phyloP scores from a whole-genome alignment of 2,797 vertebrate species.

The Ptychobarbus kaznakovi region DNA sequence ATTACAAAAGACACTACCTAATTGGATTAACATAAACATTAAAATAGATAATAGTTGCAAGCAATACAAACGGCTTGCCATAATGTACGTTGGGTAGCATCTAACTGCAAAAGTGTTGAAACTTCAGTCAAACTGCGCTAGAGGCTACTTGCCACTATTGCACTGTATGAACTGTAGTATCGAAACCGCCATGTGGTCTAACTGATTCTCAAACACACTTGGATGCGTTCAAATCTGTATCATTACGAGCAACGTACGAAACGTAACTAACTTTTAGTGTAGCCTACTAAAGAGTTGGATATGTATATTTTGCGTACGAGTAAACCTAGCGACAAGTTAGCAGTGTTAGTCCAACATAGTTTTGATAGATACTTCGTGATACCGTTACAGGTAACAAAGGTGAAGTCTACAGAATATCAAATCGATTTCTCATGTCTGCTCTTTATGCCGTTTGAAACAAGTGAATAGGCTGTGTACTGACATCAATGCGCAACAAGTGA shows the following conservation, averaged over 20 bases:
- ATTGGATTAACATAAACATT: background rate
- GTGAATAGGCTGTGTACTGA: background rate
- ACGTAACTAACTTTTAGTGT: background rate
- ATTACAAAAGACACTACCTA: background rate
- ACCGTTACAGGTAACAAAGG: background rate
- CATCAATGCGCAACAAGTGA: constrained; percentile 54
- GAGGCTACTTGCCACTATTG: background rate
- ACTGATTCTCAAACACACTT: background rate
- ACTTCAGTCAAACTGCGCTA: constrained; percentile 52
- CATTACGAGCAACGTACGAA: background rate
- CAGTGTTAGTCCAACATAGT: no score
- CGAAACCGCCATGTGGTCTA: background rate
- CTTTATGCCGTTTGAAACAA: background rate
- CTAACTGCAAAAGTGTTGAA: constrained; percentile 57
- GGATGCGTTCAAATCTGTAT: background rate
- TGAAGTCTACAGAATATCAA: background rate
- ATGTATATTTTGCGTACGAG: background rate
- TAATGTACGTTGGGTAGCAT: constrained; percentile 56
- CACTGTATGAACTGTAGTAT: background rate
- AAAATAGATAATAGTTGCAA: background rate
- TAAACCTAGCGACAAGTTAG: background rate
- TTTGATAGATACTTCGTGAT: background rate
- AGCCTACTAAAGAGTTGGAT: background rate
- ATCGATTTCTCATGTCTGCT: background rate
- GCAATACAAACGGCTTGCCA: background rate